Percentiles rank a stretch among this genome's conserved stretches.
phyloP scores from a whole-genome alignment of 2,113 vertebrate species.

The Dicrurus megarhynchus region DNA sequence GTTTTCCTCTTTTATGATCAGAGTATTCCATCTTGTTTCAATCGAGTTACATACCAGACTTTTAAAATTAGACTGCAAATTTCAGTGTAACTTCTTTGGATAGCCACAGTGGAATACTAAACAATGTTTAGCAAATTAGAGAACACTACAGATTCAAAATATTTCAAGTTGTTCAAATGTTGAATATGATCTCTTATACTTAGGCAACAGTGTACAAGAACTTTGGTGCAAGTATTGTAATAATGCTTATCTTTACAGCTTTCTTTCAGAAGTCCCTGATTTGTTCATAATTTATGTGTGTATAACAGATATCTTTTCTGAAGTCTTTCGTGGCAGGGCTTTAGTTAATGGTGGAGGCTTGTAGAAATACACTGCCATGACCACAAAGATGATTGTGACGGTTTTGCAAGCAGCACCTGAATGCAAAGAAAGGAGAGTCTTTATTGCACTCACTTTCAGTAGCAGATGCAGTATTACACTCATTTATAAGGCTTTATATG shows the following conservation, averaged over 20 bases:
- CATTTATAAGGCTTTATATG: background rate
- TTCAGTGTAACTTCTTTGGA: background rate
- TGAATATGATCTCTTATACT: background rate
- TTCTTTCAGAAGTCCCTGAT: background rate
- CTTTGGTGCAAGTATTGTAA: background rate
- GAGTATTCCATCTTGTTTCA: background rate
- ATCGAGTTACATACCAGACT: background rate
- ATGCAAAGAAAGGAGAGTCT: constrained; percentile 5
- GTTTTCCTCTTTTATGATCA: background rate
- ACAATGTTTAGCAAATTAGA: background rate
- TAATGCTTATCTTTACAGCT: background rate
- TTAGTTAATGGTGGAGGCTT: constrained; percentile 64
- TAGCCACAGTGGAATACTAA: background rate
- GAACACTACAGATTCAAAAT: background rate
- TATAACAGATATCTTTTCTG: background rate
- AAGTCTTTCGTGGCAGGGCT: background rate
- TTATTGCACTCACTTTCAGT: background rate
- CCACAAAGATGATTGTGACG: constrained; percentile 67
- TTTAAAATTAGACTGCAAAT: background rate
- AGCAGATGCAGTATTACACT: background rate
- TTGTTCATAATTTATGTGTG: background rate
- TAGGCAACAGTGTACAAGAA: background rate
- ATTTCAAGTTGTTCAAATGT: background rate
- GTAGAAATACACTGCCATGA: constrained; percentile 69
- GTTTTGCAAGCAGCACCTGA: constrained; percentile 76